These are phyloP conservation scores for Hippocampus zosterae DNA, from an alignment of 2,113 vertebrate genomes.

Conservation along the genomic window DNA sequence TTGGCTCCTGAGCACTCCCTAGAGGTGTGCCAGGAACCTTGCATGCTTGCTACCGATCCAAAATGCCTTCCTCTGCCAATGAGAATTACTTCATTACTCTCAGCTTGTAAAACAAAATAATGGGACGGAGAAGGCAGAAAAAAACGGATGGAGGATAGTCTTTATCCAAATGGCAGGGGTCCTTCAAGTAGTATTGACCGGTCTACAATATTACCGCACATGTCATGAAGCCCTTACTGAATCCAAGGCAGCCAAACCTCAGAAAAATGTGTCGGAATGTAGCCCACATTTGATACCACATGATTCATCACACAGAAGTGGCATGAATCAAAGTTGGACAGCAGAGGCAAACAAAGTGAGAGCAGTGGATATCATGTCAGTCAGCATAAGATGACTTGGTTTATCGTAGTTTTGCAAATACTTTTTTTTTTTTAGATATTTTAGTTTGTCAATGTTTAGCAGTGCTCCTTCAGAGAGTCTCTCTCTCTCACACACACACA, in stretches of 20 bases:
- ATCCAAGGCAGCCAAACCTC: slow-evolving; percentile 18
- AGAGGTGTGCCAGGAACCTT: slow-evolving; percentile 53
- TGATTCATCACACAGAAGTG: slow-evolving; percentile 48
- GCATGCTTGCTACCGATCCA: slow-evolving; percentile 29
- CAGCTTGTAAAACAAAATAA: slow-evolving; percentile 40
- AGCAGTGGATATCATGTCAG: not conserved
- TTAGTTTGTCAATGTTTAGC: not conserved
- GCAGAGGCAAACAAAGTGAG: slow-evolving; percentile 44
- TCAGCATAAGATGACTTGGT: not conserved
- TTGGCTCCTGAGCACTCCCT: slow-evolving; percentile 29
- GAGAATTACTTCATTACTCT: slow-evolving; percentile 59
- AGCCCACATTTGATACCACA: slow-evolving; percentile 3
- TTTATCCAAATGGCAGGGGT: not conserved
- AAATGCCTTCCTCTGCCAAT: slow-evolving; percentile 36
- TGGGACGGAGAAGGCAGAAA: not conserved
- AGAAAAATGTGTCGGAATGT: slow-evolving; percentile 21
- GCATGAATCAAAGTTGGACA: slow-evolving; percentile 59
- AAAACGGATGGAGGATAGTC: not conserved
- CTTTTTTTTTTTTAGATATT: too few relatives aligned
- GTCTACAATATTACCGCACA: slow-evolving; percentile 7
- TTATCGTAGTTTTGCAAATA: not conserved
- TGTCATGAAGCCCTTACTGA: slow-evolving; percentile 49
- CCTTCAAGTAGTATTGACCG: slow-evolving; percentile 3
- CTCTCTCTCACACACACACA: not conserved
- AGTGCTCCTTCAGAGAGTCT: not conserved